These are phyloP conservation scores for Plutomurus gul DNA, from an alignment of 1,140 invertebrate genomes.

Conservation along the genomic window DNA sequence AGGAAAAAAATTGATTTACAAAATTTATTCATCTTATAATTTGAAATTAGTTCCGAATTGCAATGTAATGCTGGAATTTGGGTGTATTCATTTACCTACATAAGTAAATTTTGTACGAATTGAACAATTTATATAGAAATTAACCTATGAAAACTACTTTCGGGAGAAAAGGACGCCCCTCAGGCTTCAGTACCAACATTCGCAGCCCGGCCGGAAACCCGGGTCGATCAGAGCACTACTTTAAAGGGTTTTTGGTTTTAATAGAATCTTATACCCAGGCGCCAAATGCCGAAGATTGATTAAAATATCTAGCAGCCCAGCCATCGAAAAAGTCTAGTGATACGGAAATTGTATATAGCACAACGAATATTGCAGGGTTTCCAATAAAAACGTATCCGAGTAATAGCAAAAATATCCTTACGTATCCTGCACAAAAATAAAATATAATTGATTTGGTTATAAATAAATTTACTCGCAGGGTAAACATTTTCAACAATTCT, in stretches of 20 bases:
- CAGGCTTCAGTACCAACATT: too few relatives aligned
- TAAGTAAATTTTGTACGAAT: too few relatives aligned
- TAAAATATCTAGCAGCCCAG: conserved; percentile 45
- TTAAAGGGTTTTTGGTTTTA: not conserved
- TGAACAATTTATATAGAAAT: too few relatives aligned
- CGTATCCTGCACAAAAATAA: conserved; percentile 35
- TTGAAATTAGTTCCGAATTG: not conserved
- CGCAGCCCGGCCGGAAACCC: too few relatives aligned
- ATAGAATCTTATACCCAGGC: conserved; percentile 42
- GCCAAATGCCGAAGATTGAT: conserved; percentile 47
- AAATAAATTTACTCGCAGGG: too few relatives aligned
- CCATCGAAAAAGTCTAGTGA: conserved; percentile 50
- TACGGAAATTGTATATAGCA: conserved; percentile 35
- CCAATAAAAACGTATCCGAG: not conserved
- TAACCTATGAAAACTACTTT: too few relatives aligned
- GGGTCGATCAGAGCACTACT: too few relatives aligned
- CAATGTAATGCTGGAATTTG: not conserved
- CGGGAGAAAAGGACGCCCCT: too few relatives aligned
- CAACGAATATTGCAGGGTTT: conserved; percentile 1
- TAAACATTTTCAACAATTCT: too few relatives aligned
- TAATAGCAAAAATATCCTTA: conserved; percentile 32
- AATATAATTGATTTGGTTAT: not conserved
- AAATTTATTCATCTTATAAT: not conserved
- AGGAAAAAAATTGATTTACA: not conserved
- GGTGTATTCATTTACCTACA: not conserved